Conservation (phyloP, 1,140 invertebrate species). For the Atopsyche davidsoni region DNA sequence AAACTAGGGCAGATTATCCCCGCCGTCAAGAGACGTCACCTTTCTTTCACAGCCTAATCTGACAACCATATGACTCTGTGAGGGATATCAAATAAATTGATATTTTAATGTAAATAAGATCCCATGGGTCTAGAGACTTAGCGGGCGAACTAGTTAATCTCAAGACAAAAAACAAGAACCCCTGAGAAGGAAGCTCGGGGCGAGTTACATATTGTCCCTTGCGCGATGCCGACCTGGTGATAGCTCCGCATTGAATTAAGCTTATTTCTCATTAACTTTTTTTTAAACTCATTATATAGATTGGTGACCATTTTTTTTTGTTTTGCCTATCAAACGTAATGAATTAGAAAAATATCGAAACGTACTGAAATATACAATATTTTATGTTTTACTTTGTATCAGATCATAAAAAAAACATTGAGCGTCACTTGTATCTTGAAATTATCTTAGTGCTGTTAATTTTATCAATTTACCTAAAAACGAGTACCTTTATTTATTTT, state of each 20-base stretch:
- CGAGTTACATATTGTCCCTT: neutral
- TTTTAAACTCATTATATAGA: no score
- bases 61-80: constrained; percentile 25
- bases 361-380: no score
- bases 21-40: constrained; percentile 17
- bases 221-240: neutral
- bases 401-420: no score
- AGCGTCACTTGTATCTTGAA: no score
- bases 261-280: neutral
- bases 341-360: constrained; percentile 6
- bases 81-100: constrained; percentile 29
- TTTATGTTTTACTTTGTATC: no score
- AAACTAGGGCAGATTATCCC: constrained; percentile 11
- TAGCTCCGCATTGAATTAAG: constrained; percentile 2
- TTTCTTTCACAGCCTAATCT: constrained; percentile 27
- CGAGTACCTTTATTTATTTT: no score
- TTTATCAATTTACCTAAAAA: no score
- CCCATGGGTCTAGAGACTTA: neutral
- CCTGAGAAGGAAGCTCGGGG: constrained; percentile 10
- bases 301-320: no score
- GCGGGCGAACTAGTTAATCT: constrained; percentile 11
- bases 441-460: no score
- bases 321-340: no score
- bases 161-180: constrained; percentile 19
- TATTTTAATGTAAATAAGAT: constrained; percentile 28